These are phyloP conservation scores for Camponotus pennsylvanicus DNA, from an alignment of 1,140 invertebrate genomes.

Conservation along the genomic window DNA sequence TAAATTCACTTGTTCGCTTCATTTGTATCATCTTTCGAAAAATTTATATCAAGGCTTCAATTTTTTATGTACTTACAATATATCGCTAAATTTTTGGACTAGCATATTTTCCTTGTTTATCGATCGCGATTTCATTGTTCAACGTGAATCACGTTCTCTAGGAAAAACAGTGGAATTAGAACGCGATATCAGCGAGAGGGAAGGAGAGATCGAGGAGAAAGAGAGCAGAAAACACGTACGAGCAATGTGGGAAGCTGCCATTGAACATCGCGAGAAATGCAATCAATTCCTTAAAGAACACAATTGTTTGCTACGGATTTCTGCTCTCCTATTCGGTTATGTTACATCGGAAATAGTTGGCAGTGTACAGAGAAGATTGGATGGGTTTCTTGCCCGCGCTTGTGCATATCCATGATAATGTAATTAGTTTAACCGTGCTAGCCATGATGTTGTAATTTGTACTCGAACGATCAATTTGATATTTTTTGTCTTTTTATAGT, in stretches of 20 bases:
- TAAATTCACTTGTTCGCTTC: background rate
- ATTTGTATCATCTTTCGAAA: background rate
- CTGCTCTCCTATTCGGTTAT: constrained; percentile 32
- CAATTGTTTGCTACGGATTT: constrained; percentile 49
- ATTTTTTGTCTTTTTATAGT: background rate
- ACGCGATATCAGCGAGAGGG: constrained; percentile 13
- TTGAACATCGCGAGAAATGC: constrained; percentile 37
- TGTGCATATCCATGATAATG: constrained; percentile 22
- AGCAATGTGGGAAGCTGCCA: constrained; percentile 28
- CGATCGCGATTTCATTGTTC: background rate
- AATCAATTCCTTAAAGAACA: constrained; percentile 46
- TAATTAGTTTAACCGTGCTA: background rate
- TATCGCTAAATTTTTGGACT: background rate
- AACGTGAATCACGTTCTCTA: background rate
- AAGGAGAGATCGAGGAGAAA: constrained; percentile 8
- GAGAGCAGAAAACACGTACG: constrained; percentile 45
- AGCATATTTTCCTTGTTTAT: background rate
- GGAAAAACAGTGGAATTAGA: constrained; percentile 5
- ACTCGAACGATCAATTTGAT: background rate
- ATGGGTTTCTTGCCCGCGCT: constrained; percentile 7
- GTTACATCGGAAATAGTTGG: constrained; percentile 32
- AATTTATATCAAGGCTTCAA: background rate
- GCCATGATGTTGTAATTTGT: background rate
- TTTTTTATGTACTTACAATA: background rate
- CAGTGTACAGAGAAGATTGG: constrained; percentile 14